A percentile compares a stretch with the other conserved stretches of the same genome.
phyloP scores from a whole-genome alignment of 1,140 invertebrate genomes.

The Drosophila kanapiae region DNA sequence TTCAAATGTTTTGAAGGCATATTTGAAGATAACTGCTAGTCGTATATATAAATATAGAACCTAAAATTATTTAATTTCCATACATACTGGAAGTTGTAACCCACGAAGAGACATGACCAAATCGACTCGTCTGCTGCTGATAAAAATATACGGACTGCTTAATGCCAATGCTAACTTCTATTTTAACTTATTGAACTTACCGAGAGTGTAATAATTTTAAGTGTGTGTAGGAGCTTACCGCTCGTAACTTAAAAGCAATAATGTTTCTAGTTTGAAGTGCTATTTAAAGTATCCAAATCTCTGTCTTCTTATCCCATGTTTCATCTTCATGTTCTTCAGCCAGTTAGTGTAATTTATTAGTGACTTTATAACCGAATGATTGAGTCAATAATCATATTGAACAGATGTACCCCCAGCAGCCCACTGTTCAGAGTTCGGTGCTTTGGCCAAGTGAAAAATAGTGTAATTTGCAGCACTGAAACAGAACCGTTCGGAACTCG shows the following conservation, averaged over 20 bases:
- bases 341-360: too few relatives aligned
- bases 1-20: too few relatives aligned
- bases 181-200: neutral
- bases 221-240: too few relatives aligned
- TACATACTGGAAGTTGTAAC: too few relatives aligned
- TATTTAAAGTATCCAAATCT: neutral
- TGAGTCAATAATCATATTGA: neutral
- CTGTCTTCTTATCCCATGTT: neutral
- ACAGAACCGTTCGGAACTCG: slow-evolving; percentile 30
- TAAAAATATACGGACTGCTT: neutral
- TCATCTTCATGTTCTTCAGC: too few relatives aligned
- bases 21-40: too few relatives aligned
- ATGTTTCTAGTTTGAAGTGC: too few relatives aligned
- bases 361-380: neutral
- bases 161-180: neutral
- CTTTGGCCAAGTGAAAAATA: slow-evolving; percentile 73
- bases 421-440: slow-evolving; percentile 34
- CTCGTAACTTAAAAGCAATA: too few relatives aligned
- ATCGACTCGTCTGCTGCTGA: neutral
- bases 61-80: too few relatives aligned
- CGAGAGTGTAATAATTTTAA: neutral
- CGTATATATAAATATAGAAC: too few relatives aligned
- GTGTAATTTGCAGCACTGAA: slow-evolving; percentile 71
- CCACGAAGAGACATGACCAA: neutral
- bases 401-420: neutral